phyloP scores from a whole-genome alignment of 2,888 invertebrate genomes.

The Papilio gigon region DNA sequence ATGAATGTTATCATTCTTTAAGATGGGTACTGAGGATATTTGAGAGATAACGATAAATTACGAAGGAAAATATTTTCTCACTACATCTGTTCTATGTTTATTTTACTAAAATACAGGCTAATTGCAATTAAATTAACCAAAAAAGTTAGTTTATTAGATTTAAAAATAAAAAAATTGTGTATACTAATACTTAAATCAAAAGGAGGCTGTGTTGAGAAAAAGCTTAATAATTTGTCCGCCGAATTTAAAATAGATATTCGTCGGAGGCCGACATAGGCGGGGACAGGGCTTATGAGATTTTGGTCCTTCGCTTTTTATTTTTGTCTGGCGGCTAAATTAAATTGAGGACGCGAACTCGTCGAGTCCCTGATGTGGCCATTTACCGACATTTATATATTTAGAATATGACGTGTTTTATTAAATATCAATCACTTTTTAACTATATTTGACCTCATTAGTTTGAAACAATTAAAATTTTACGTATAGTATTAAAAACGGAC shows the following conservation, averaged over 20 bases:
- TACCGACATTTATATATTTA: slow-evolving; percentile 10
- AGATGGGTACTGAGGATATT: too few relatives aligned
- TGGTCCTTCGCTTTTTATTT: slow-evolving; percentile 60
- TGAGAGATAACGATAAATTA: too few relatives aligned
- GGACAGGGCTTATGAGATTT: slow-evolving; percentile 69
- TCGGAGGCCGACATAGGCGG: slow-evolving; percentile 66
- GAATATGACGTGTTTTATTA: not conserved
- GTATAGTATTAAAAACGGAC: too few relatives aligned
- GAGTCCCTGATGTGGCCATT: slow-evolving; percentile 40
- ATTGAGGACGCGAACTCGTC: slow-evolving; percentile 58
- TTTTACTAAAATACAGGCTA: too few relatives aligned
- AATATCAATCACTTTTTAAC: too few relatives aligned
- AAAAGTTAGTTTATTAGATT: not conserved
- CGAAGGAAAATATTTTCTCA: too few relatives aligned
- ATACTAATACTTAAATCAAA: slow-evolving; percentile 55
- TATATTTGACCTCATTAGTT: too few relatives aligned
- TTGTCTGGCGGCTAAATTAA: slow-evolving; percentile 76
- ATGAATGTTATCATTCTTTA: too few relatives aligned
- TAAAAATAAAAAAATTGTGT: slow-evolving; percentile 58
- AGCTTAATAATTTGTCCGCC: slow-evolving; percentile 63
- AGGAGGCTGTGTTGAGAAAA: slow-evolving; percentile 55
- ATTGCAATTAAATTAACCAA: too few relatives aligned
- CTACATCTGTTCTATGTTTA: too few relatives aligned
- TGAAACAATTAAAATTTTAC: too few relatives aligned
- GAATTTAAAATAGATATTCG: slow-evolving; percentile 63